Base-by-base conservation (phyloP, 30 jellyfish, hydroid and myxozoan genomes). In the Phacellophora camtschatica region DNA sequence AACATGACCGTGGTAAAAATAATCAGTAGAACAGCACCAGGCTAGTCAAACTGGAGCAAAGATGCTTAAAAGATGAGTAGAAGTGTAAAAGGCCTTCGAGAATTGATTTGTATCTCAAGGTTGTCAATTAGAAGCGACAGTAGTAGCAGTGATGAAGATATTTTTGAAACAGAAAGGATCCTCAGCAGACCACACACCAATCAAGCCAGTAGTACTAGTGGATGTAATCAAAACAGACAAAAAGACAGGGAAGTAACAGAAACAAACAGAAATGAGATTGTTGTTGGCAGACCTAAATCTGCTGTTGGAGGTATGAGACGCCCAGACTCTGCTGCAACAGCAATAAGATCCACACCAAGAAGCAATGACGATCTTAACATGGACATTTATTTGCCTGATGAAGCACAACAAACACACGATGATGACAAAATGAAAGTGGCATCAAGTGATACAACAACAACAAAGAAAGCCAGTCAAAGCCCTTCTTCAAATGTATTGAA, bases 61-160 rank as follows among this genome's bases (percentile, higher is more conserved):
- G n/a, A n/a, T n/a, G n/a, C n/a, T n/a, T n/a, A 28, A 5, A 46
- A 45, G 29, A 83, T 83, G 96, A 42, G 94, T 33, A 61, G 97
- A 43, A 82, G 86, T 67, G 84, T 70, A 28, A 82, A 67, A 49
- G 97, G 82, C 81, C 80, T 89, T 24, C 74, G 97, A 66, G 95
- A 81, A n/a, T 46, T 89, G 3, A 82, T 89, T 9, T 82, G 90
- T 58, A 61, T 89, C 20, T 89, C 97, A 28, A 49, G 95, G 8
- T 37, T 89, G 72, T 89, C 97, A 42, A 58, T 89, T 24, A 75
- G 95, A 81, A 74, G 69, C 54, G 94, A 53, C 2, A 50, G 81
- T 34, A 91, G 81, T 51, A 56, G 53, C 35, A 67, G 67, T 63
- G 71, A 54, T 33, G 55, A 28, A 12, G 92, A 64, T 9, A 66